phyloP scores from a whole-genome alignment of 2,797 vertebrate genomes.

The Garrulus glandarius region DNA sequence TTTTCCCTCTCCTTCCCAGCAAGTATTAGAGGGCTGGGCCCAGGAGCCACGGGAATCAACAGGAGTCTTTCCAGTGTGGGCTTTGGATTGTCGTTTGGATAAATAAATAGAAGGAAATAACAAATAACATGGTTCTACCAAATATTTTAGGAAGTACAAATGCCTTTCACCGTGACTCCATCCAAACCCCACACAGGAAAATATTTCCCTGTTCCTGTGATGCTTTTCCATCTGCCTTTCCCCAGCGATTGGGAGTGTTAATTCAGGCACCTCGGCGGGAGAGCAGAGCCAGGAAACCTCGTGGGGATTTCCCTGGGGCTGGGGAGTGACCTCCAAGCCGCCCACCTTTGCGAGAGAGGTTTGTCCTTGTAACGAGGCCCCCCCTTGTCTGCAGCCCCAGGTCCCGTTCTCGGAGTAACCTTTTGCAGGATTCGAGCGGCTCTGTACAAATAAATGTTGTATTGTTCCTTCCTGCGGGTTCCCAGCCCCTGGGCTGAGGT shows the following conservation, averaged over 20 bases:
- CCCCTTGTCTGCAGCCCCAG: neutral
- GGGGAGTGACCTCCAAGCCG: neutral
- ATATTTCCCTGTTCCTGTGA: neutral
- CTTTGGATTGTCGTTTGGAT: neutral
- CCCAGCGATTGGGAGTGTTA: neutral
- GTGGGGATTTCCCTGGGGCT: neutral
- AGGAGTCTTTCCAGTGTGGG: constrained; percentile 43
- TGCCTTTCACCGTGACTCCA: neutral
- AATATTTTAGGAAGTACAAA: neutral
- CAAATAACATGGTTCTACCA: neutral
- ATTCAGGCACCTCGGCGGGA: neutral
- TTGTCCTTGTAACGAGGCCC: rapidly evolving
- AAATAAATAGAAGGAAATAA: constrained; percentile 51
- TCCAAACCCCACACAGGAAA: constrained; percentile 40
- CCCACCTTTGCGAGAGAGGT: rapidly evolving
- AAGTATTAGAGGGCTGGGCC: neutral
- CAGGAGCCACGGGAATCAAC: neutral
- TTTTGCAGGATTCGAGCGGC: rapidly evolving
- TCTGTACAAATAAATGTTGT: neutral
- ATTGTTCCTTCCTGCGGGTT: neutral
- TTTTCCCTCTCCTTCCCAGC: neutral
- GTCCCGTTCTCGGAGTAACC: neutral
- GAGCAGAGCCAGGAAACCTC: neutral
- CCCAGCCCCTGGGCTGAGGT: neutral
- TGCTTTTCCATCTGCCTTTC: constrained; percentile 39